Conservation (phyloP, 2,797 vertebrate species). For the Paguma larvata region DNA sequence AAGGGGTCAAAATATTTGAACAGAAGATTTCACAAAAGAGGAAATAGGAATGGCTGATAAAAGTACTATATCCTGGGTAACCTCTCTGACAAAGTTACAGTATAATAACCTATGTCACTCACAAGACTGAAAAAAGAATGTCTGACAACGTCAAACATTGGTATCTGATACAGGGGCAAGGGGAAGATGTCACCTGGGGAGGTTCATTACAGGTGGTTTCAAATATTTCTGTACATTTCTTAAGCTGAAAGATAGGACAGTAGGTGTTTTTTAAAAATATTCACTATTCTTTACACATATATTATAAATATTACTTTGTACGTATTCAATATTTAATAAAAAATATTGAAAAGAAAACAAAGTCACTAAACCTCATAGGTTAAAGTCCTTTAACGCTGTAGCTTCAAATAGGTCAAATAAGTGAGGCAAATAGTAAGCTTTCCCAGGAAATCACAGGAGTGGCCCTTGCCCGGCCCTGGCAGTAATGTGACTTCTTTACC, state of each 20-base stretch:
- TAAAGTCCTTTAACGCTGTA: background rate
- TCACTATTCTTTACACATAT: background rate
- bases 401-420: background rate
- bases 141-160: background rate
- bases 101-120: background rate
- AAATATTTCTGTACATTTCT: background rate
- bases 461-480: background rate
- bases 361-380: background rate
- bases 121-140: background rate
- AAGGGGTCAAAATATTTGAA: background rate
- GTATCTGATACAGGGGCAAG: background rate
- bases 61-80: too few species aligned
- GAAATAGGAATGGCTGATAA: background rate
- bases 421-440: background rate
- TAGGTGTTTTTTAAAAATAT: background rate
- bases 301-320: background rate
- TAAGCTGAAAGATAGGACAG: background rate
- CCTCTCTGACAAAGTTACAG: background rate
- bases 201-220: background rate
- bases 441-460: background rate
- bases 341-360: background rate
- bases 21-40: background rate
- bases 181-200: background rate
- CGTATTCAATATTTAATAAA: slow-evolving; percentile 12
- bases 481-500: background rate